phyloP scores from a whole-genome alignment of 2,113 vertebrate species.

The Albula goreensis region DNA sequence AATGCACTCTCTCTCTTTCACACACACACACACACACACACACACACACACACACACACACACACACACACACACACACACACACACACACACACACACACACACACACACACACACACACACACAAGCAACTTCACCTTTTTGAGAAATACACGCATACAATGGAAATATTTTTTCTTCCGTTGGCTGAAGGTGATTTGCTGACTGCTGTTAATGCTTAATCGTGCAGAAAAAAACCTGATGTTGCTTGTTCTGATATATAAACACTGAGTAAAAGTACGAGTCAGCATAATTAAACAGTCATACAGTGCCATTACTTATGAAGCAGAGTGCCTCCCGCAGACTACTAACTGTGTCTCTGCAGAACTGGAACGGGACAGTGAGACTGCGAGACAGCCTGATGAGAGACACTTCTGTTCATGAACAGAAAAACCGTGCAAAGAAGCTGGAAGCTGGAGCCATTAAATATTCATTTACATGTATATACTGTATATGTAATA shows the following conservation, averaged over 20 bases:
- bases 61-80: not conserved
- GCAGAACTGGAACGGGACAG: not conserved
- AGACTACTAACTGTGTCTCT: not conserved
- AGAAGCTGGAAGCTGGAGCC: not conserved
- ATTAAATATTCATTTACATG: too few species aligned
- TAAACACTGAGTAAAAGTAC: not conserved
- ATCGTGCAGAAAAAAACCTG: not conserved
- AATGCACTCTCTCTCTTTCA: too few species aligned
- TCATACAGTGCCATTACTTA: not conserved
- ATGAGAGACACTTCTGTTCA: not conserved
- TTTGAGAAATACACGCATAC: not conserved
- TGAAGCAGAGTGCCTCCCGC: not conserved
- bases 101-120: too few species aligned
- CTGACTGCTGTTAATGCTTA: not conserved
- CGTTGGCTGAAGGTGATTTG: not conserved
- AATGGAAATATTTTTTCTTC: not conserved
- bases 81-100: not conserved
- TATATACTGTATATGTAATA: too few species aligned
- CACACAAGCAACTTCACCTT: not conserved
- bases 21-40: too few species aligned
- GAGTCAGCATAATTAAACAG: not conserved
- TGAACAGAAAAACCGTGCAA: not conserved
- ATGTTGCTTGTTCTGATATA: not conserved
- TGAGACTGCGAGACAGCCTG: not conserved
- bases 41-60: too few species aligned